Evolutionary conservation across 2,113 vertebrate genomes (phyloP), one percentile per base, ranked within the genome.

Genomic region (Puffinus mauretanicus): DNA sequence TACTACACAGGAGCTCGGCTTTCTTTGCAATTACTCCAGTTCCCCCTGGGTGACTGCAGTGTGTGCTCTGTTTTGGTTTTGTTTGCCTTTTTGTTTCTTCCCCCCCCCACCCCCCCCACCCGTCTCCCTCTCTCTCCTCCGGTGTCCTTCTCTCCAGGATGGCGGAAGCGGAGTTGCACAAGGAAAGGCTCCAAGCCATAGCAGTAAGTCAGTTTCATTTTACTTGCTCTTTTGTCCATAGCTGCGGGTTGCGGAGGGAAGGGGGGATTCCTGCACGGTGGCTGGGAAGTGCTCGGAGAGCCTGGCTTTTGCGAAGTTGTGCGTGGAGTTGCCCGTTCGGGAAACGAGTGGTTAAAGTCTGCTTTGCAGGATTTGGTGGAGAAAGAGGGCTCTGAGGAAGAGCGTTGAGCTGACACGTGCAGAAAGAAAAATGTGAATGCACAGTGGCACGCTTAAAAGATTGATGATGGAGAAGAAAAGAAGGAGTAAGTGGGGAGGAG

Each of bases 101-200:
- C 90, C 82, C 21, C 57, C 69, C 95, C 84, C 38, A 20, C 38
- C 40, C 32, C 62, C 88, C 88, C 92, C 18, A 46, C 42, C 96
- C 27, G 27, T 84, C 77, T 69, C n/a, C 51, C 44, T 71, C 67
- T 66, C 15, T 85, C 95, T 96, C 97, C 95, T 97, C 96, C 98
- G 14, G 97, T 97, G 97, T 98, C 97, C 97, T 98, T 97, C 98
- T 97, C 97, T 98, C 97, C 98, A 99, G 99, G 98, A 99, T 99
- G 99, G 99, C 99, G 98, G 99, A 99, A 98, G 98, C 99, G 92
- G 99, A 99, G 97, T 98, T 99, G 98, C 99, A 99, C 98, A 99
- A 99, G 98, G 99, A 99, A 97, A 98, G 99, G 98, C 99, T 99
- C 95, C 99, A 99, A 98, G 99, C 99, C 96, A 99, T 99, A 98